Percentiles rank a stretch among this genome's conserved stretches.
Conservation (phyloP, 2,888 invertebrate genomes). For the Melipona beecheii region DNA sequence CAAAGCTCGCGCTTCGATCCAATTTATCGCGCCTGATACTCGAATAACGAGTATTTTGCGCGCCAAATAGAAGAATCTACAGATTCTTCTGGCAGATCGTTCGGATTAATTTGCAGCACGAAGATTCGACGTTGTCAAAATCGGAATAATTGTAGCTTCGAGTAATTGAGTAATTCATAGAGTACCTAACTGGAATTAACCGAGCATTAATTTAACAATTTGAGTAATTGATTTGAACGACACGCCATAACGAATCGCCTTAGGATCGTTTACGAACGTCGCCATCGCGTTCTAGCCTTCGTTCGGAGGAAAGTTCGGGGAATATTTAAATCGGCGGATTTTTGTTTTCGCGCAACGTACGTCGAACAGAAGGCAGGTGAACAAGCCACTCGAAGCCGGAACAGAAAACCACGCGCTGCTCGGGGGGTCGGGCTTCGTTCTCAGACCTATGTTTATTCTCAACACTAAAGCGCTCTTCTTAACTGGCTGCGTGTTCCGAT, state of each 20-base stretch:
- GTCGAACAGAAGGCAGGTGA: slow-evolving; percentile 18
- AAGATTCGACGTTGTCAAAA: not conserved
- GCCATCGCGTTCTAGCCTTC: not conserved
- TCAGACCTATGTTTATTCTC: slow-evolving; percentile 8
- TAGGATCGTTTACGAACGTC: not conserved
- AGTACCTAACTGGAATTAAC: not conserved
- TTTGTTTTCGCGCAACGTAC: slow-evolving; percentile 30
- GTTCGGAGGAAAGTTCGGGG: not conserved
- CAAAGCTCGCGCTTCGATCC: slow-evolving; percentile 44
- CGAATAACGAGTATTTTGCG: slow-evolving; percentile 42
- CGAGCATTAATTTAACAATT: not conserved
- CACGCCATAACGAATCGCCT: too few species aligned
- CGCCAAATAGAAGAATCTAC: not conserved
- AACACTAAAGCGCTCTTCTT: slow-evolving; percentile 1
- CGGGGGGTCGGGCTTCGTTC: not conserved
- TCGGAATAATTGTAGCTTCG: too few species aligned
- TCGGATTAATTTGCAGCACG: not conserved
- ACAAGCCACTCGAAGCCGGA: slow-evolving; percentile 18
- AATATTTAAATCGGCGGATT: slow-evolving; percentile 8
- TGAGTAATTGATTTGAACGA: not conserved
- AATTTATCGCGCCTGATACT: slow-evolving; percentile 25
- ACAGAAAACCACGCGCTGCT: slow-evolving; percentile 23
- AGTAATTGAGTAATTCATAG: too few species aligned
- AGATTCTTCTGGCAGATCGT: not conserved
- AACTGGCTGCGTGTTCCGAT: slow-evolving; percentile 8